These are phyloP conservation scores for Terebella lapidaria DNA, from an alignment of 2,888 invertebrate species.

Conservation along the genomic window DNA sequence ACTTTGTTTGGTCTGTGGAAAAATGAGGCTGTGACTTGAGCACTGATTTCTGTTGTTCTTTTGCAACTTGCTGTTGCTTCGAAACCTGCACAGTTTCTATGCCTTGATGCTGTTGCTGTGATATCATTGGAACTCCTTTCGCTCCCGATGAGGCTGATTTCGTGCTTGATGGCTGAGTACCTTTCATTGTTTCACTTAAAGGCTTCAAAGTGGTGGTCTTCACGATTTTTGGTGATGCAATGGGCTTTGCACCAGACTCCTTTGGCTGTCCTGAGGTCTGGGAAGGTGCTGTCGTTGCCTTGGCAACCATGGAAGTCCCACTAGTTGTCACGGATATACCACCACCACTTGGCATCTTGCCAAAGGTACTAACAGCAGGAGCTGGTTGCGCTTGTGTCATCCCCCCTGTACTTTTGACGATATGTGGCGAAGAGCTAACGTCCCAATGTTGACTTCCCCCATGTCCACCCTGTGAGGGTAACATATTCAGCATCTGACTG, in stretches of 20 bases:
- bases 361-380: not conserved
- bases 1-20: too few species aligned
- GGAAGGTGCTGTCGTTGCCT: not conserved
- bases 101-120: not conserved
- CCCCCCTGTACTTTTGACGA: not conserved
- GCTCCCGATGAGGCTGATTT: not conserved
- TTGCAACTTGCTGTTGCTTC: not conserved
- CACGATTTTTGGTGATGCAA: not conserved
- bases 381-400: not conserved
- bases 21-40: too few species aligned
- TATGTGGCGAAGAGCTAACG: not conserved
- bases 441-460: not conserved
- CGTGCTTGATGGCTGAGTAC: not conserved
- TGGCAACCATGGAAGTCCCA: not conserved
- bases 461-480: not conserved
- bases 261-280: not conserved
- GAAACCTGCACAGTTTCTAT: not conserved
- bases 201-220: conserved; percentile 1
- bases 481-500: not conserved
- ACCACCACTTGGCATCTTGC: not conserved
- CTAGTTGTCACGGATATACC: not conserved
- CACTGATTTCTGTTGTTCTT: not conserved
- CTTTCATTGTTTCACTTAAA: not conserved
- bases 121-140: not conserved
- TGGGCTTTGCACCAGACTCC: not conserved